Percentiles rank a stretch among this genome's conserved stretches.
phyloP scores from a whole-genome alignment of 2,797 vertebrate genomes.

The Todus mexicanus region DNA sequence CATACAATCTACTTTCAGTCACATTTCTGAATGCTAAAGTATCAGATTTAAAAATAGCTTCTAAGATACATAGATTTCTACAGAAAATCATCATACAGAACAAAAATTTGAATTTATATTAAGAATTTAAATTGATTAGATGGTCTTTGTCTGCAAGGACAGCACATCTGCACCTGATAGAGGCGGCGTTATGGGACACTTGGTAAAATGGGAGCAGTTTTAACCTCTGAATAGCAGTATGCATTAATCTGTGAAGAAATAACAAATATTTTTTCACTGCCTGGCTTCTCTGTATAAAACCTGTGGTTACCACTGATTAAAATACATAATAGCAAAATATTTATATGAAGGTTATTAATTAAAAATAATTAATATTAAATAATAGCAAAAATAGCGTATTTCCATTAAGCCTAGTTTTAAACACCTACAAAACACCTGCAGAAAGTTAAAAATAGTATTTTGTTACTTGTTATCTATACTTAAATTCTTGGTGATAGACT shows the following conservation, averaged over 20 bases:
- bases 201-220: not conserved
- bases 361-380: too few relatives aligned
- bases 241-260: not conserved
- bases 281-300: not conserved
- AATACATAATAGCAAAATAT: constrained; percentile 23
- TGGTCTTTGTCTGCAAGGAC: not conserved
- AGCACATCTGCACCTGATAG: not conserved
- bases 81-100: not conserved
- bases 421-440: not conserved
- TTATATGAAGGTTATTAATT: too few relatives aligned
- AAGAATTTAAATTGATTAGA: not conserved
- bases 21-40: not conserved
- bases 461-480: not conserved
- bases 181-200: not conserved
- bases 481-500: not conserved
- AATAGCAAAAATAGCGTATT: too few relatives aligned
- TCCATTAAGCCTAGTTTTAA: not conserved
- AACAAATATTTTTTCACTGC: not conserved
- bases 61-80: not conserved
- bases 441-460: not conserved
- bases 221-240: not conserved
- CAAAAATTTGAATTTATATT: not conserved
- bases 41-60: not conserved
- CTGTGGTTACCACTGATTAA: not conserved
- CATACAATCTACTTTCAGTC: not conserved